These are phyloP conservation scores for Gymnopithys bicolor DNA, from an alignment of 2,797 vertebrate genomes.

Conservation along the genomic window DNA sequence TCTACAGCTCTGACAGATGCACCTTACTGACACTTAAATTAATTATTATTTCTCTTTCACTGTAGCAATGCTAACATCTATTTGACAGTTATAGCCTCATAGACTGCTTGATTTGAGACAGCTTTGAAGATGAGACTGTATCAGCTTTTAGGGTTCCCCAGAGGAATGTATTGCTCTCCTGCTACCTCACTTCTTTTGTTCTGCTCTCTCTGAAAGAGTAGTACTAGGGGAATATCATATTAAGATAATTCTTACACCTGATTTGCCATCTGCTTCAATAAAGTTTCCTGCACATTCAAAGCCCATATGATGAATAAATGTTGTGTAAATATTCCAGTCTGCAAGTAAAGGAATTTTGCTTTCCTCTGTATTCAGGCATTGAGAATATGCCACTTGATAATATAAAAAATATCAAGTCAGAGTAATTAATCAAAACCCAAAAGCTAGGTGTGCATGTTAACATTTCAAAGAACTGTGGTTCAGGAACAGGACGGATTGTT, in stretches of 20 bases:
- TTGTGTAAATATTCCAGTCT: not conserved
- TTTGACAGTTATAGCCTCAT: not conserved
- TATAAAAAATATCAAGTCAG: not conserved
- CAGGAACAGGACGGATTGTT: not conserved
- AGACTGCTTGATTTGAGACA: not conserved
- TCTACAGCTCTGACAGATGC: constrained; percentile 2
- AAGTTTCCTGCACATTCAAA: not conserved
- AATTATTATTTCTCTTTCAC: constrained; percentile 40
- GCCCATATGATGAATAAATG: not conserved
- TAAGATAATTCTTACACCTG: not conserved
- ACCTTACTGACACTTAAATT: constrained; percentile 40
- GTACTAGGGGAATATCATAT: not conserved
- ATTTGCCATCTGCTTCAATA: not conserved
- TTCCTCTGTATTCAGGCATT: not conserved
- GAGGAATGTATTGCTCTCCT: not conserved
- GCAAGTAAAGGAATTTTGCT: not conserved
- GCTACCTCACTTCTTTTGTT: not conserved
- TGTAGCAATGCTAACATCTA: not conserved
- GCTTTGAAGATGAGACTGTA: constrained; percentile 20
- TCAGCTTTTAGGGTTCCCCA: not conserved
- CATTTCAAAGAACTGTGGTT: not conserved
- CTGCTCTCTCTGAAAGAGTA: not conserved
- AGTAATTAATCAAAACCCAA: not conserved
- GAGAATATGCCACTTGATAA: not conserved
- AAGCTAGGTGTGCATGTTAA: not conserved